Evolutionary conservation across 2,797 vertebrate species (phyloP).

Genomic region (Amblyraja radiata): DNA sequence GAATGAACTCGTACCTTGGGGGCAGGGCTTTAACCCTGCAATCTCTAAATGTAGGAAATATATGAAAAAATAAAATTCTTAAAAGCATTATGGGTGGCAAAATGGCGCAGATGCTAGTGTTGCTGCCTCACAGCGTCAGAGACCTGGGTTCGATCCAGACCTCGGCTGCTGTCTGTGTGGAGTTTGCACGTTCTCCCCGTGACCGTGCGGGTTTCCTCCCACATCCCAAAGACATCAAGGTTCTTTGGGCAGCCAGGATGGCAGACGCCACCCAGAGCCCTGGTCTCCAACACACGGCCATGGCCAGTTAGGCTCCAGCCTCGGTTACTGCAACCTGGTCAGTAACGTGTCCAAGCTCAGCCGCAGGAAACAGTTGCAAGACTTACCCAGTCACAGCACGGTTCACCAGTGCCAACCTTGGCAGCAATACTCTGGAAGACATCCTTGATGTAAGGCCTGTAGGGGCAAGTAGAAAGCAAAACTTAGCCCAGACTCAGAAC

Average conservation of each 20-base stretch:
- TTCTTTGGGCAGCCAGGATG: background rate
- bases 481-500: background rate
- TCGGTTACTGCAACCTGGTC: background rate
- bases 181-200: no score
- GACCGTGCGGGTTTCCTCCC: no score
- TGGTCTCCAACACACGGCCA: background rate
- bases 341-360: background rate
- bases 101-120: background rate
- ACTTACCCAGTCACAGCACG: slow-evolving; percentile 96
- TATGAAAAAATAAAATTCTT: background rate
- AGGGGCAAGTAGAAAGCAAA: slow-evolving; percentile 38
- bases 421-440: slow-evolving; percentile 95
- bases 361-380: background rate
- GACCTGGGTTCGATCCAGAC: no score
- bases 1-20: no score
- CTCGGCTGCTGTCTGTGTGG: no score
- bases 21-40: background rate
- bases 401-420: slow-evolving; percentile 88
- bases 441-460: slow-evolving; percentile 87
- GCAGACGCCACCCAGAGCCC: background rate
- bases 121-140: no score
- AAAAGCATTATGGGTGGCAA: no score
- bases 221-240: no score
- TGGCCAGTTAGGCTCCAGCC: background rate
- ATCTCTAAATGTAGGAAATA: background rate